Conservation (phyloP, 2,888 invertebrate species). For the Bombylius discolor region DNA sequence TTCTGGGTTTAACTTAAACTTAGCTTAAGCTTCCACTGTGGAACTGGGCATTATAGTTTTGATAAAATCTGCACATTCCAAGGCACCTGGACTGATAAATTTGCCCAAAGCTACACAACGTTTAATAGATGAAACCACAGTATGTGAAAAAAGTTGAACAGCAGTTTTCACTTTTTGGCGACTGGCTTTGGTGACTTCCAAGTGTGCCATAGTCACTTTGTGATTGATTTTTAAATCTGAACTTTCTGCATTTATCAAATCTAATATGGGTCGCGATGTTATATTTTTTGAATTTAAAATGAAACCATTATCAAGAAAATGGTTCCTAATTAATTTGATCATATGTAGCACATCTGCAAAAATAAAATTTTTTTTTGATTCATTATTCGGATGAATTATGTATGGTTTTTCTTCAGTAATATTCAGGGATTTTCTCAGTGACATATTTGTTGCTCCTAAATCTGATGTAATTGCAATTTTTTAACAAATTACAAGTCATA, state of each 20-base stretch:
- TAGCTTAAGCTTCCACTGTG: too few relatives aligned
- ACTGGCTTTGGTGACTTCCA: background rate
- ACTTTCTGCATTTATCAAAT: background rate
- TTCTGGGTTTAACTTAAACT: too few relatives aligned
- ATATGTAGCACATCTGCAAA: slow-evolving; percentile 8
- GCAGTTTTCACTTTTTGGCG: slow-evolving; percentile 10
- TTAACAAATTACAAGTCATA: slow-evolving; percentile 1
- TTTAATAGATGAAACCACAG: slow-evolving; percentile 13
- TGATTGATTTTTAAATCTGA: background rate
- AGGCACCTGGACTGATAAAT: slow-evolving; percentile 6
- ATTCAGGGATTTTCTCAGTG: background rate
- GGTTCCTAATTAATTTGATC: slow-evolving; percentile 14
- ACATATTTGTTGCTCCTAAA: background rate
- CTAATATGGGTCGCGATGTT: slow-evolving; percentile 3
- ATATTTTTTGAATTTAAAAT: slow-evolving; percentile 4
- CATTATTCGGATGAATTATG: background rate
- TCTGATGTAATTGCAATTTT: background rate
- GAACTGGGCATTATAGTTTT: too few relatives aligned
- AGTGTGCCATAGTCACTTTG: background rate
- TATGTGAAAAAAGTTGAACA: slow-evolving; percentile 18
- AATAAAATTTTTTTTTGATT: slow-evolving; percentile 5
- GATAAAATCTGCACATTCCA: slow-evolving; percentile 16
- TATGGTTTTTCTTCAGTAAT: background rate
- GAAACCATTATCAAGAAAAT: slow-evolving; percentile 13
- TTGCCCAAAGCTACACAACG: slow-evolving; percentile 13